Conservation (phyloP, 2,797 vertebrate genomes). For the Sandelia bainsii region DNA sequence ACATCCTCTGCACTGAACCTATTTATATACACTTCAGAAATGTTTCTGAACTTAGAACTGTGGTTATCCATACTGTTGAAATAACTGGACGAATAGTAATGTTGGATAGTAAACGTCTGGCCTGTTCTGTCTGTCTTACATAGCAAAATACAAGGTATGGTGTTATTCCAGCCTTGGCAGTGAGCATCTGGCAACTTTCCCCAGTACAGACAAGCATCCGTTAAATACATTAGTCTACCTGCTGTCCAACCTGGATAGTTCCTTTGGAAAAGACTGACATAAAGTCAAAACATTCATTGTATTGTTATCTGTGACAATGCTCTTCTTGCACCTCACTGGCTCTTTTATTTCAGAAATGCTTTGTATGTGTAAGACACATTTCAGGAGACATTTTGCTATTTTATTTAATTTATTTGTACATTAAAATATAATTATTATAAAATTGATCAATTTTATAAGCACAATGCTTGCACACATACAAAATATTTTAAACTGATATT, state of each 20-base stretch:
- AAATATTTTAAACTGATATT: no score
- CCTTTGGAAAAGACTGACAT: background rate
- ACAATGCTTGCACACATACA: no score
- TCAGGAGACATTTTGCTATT: no score
- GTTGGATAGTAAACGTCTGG: background rate
- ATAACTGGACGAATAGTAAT: background rate
- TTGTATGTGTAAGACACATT: no score
- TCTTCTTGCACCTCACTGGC: no score
- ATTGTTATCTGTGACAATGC: no score
- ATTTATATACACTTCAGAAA: no score
- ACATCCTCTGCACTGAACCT: background rate
- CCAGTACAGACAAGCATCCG: conserved; percentile 29
- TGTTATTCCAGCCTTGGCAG: conserved; percentile 44
- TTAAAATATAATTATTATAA: no score
- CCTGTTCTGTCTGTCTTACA: background rate
- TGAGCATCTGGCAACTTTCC: conserved; percentile 11
- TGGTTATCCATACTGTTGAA: background rate
- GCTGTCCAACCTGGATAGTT: conserved; percentile 10
- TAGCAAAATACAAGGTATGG: conserved; percentile 28
- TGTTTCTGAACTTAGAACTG: background rate
- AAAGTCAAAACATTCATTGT: background rate
- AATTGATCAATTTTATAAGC: no score
- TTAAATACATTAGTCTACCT: conserved; percentile 43
- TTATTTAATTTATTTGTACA: no score
- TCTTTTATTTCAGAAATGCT: no score